These are phyloP conservation scores for Tinea trinotella DNA, from an alignment of 2,888 invertebrate species.

Conservation along the genomic window DNA sequence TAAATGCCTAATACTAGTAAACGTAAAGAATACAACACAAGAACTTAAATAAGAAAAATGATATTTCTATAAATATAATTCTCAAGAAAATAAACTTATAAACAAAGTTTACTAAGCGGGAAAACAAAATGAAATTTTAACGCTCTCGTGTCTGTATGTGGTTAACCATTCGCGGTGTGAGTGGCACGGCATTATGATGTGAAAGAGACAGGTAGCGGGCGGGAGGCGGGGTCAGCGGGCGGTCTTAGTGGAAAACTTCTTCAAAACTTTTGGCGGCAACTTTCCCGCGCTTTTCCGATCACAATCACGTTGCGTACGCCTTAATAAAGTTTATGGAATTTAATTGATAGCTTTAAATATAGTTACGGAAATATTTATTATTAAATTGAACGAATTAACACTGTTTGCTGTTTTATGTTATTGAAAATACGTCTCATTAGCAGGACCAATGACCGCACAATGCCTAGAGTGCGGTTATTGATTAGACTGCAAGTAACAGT, in stretches of 20 bases:
- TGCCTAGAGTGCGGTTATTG: too few species aligned
- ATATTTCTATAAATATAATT: background rate
- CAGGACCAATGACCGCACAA: too few species aligned
- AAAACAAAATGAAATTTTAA: background rate
- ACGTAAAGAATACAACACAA: too few species aligned
- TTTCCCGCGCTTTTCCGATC: slow-evolving; percentile 56
- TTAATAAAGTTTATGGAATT: too few species aligned
- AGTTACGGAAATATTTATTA: too few species aligned
- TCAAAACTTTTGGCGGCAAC: slow-evolving; percentile 38
- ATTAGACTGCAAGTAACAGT: too few species aligned
- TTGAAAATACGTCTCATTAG: too few species aligned
- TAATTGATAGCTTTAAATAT: too few species aligned
- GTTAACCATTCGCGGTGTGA: slow-evolving; percentile 45
- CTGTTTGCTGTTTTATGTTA: too few species aligned
- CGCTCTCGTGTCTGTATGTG: slow-evolving; percentile 41
- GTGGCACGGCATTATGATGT: slow-evolving; percentile 30
- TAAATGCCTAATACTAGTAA: background rate
- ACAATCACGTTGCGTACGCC: background rate
- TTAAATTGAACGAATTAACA: too few species aligned
- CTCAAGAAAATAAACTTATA: background rate
- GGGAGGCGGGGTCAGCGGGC: slow-evolving; percentile 38
- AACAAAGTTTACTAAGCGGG: background rate
- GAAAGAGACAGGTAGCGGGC: slow-evolving; percentile 26
- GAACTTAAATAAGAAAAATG: too few species aligned
- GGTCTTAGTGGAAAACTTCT: slow-evolving; percentile 43